A percentile compares a stretch with the other conserved stretches of the same genome.
phyloP scores from a whole-genome alignment of 1,140 invertebrate species.

The Drosophila willistoni region DNA sequence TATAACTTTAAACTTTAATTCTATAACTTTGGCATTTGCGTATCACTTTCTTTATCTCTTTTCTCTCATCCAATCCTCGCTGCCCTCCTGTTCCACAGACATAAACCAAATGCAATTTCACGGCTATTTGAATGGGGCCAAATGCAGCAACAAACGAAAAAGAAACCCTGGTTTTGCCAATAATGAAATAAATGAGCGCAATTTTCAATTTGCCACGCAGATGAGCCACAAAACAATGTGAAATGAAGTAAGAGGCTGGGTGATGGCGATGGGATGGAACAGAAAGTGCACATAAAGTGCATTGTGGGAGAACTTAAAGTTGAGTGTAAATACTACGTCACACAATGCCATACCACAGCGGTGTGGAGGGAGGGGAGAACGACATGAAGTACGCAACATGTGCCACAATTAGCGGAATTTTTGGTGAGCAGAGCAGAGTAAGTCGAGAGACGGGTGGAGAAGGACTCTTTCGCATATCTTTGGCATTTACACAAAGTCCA shows the following conservation, averaged over 20 bases:
- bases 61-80: not conserved
- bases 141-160: constrained; percentile 18
- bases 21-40: constrained; percentile 21
- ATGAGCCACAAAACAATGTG: constrained; percentile 68
- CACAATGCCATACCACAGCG: not conserved
- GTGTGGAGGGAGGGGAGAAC: not conserved
- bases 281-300: constrained; percentile 29
- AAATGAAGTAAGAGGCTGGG: constrained; percentile 2
- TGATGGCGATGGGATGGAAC: constrained; percentile 7
- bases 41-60: not conserved
- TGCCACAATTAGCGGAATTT: constrained; percentile 65
- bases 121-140: constrained; percentile 66
- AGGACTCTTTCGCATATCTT: constrained; percentile 26
- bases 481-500: constrained; percentile 35
- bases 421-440: not conserved
- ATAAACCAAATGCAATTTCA: constrained; percentile 75
- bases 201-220: constrained; percentile 76
- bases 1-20: constrained; percentile 16
- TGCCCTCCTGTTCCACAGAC: constrained; percentile 44
- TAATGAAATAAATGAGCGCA: constrained; percentile 77
- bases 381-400: constrained; percentile 59
- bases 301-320: constrained; percentile 45
- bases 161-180: constrained; percentile 35
- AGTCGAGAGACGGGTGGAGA: not conserved
- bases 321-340: constrained; percentile 47